Base-by-base conservation (phyloP, 2,797 vertebrate genomes). In the Acanthiza pusilla region DNA sequence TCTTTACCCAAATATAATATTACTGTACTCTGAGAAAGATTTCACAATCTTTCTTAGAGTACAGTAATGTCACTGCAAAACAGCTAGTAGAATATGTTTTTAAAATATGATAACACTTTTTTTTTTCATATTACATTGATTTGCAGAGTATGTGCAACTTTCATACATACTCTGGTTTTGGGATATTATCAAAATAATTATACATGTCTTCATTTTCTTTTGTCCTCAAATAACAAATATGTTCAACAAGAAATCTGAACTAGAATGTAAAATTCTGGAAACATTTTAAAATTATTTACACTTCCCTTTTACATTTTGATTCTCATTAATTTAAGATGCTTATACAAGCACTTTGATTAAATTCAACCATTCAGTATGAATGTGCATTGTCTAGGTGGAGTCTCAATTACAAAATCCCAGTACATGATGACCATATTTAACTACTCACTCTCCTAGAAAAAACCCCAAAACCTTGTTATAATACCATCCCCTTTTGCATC, bases 81-180 rank as follows among this genome's bases (percentile, higher is more conserved):
- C 17, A 73, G 7, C 15, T 48, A 47, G 4, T 2, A 54, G 11
- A 72, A 65, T 17, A 89, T 13, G 8, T 0, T 30, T 48, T 43
- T 16, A 2, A 48, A 34, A n/a, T 1, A 1, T 32, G 2, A 9
- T 20, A 85, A 51, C 0, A 21, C 2, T n/a, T 62, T 67, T 42
- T 83, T 42, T 83, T 67, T 23, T 8, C 6, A 5, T 79, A 15
- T 62, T 79, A 19, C 5, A 43, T 5, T 58, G 27, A 47, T 60
- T 72, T 78, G 14, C 25, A 29, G 0, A 0, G 4, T 32, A 63
- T 30, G 2, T 17, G 17, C 7, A 67, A 36, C 13, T 63, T 67
- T 5, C 4, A 45, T n/a, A 42, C 2, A 17, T 61, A 23, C 3
- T 16, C 4, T 32, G 18, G 2, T 36, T 91, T 26, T 6, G 25